Evolutionary conservation across 1,140 invertebrate species (phyloP), one percentile per base, ranked within the genome.

Genomic region (Magallana gigas): DNA sequence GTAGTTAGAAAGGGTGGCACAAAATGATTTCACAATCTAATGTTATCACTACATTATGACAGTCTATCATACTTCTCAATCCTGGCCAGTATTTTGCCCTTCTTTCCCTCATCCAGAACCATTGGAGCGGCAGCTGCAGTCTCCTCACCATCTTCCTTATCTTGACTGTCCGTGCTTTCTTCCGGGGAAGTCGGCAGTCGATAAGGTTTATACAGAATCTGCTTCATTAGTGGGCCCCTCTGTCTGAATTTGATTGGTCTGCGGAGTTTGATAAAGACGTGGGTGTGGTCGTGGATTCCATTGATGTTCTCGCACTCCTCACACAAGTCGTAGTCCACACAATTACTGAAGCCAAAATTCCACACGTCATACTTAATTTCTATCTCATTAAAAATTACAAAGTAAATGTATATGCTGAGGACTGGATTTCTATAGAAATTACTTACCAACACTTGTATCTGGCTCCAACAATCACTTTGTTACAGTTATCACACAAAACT

Each of bases 391-490:
- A 48, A 48, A 48, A 48, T 48, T 48, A 48, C 36, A 48, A 48
- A 48, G 2, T 48, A 48, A 23, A 23, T 23, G 23, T 23, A 23
- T 23, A 23, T 23, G 23, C 23, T 23, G 23, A 23, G 23, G 23
- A 23, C 23, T 23, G 23, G 23, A 12, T 29, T 29, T 0, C 48
- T 56, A 57, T 11, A 57, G 18, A 48, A 82, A 68, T 36, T 29
- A 93, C 93, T 90, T 91, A 94, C 90, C 93, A 93, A 89, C 94
- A 95, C 80, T 94, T 95, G 89, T 94, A 95, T 59, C 94, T 88
- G 16, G 91, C 90, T 84, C 94, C 94, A 56, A 93, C 90, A 87
- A 94, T 93, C 56, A 88, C 83, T 71, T 90, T 90, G 57, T 94
- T 90, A 90, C 94, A 95, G 85, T 90, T 91, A 88, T 94, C 93